A percentile compares a stretch with the other conserved stretches of the same genome.
Evolutionary conservation across 2,888 invertebrate genomes (phyloP).

Genomic region (Rhingia rostrata): DNA sequence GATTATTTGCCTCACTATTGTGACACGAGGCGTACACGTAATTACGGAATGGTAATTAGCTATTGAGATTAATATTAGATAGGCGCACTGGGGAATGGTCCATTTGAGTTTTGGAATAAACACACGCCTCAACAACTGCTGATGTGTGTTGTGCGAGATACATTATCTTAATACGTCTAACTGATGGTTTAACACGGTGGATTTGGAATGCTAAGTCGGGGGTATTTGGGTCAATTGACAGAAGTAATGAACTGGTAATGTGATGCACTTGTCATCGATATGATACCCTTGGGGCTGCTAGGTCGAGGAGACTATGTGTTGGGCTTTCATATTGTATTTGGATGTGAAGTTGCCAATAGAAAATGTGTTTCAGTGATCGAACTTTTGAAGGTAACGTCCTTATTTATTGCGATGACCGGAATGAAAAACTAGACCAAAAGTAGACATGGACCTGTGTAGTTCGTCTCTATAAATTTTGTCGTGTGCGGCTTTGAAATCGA

Average conservation of each 20-base stretch:
- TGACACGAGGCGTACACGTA: slow-evolving; percentile 62
- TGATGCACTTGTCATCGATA: slow-evolving; percentile 48
- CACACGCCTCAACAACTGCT: slow-evolving; percentile 19
- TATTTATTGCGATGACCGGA: too few species aligned
- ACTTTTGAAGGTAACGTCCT: too few species aligned
- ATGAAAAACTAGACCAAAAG: too few species aligned
- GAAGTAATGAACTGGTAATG: slow-evolving; percentile 69
- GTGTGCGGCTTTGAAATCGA: too few species aligned
- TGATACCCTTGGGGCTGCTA: neutral
- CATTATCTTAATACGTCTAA: slow-evolving; percentile 64
- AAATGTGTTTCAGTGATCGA: too few species aligned
- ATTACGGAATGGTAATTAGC: slow-evolving; percentile 71
- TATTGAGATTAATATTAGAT: slow-evolving; percentile 74
- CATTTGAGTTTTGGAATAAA: slow-evolving; percentile 53
- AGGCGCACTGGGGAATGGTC: slow-evolving; percentile 57
- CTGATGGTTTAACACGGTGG: slow-evolving; percentile 62
- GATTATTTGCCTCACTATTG: slow-evolving; percentile 61
- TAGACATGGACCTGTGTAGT: too few species aligned
- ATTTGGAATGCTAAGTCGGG: slow-evolving; percentile 54
- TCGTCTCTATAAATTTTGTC: too few species aligned
- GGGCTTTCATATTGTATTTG: too few species aligned
- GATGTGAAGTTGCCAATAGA: too few species aligned
- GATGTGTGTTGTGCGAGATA: slow-evolving; percentile 35
- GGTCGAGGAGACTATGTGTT: too few species aligned
- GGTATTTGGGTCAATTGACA: slow-evolving; percentile 68